These are phyloP conservation scores for Noctua fimbriata DNA, from an alignment of 2,888 invertebrate species.

Conservation along the genomic window DNA sequence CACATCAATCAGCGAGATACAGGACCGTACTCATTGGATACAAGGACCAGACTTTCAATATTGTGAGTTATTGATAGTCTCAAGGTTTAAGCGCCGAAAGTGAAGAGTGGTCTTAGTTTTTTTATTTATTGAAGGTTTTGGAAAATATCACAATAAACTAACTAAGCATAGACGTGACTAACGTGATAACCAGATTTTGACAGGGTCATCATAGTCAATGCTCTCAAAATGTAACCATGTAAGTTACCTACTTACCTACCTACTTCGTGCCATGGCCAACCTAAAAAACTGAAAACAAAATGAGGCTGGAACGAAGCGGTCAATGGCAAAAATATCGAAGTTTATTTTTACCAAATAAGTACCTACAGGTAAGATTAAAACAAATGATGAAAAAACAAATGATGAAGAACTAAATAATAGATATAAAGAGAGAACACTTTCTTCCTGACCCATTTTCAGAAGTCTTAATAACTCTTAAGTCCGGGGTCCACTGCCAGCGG, in stretches of 20 bases:
- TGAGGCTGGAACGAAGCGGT: neutral
- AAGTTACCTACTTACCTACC: neutral
- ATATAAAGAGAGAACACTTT: constrained; percentile 4
- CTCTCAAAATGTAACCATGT: neutral
- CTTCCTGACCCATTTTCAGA: constrained; percentile 32
- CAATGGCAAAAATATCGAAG: neutral
- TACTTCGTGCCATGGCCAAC: too few relatives aligned
- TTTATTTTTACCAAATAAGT: neutral
- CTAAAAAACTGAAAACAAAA: neutral
- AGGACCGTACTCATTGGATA: constrained; percentile 41
- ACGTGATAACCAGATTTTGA: neutral
- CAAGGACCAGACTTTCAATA: constrained; percentile 38
- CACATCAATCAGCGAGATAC: constrained; percentile 60
- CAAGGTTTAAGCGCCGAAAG: neutral
- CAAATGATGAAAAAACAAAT: neutral
- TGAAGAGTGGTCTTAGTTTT: neutral
- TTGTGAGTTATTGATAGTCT: constrained; percentile 37
- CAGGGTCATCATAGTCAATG: neutral
- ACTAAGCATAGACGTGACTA: neutral
- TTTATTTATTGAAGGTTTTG: neutral
- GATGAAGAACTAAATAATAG: constrained; percentile 9
- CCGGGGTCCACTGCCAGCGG: neutral
- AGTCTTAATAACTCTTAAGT: constrained; percentile 6
- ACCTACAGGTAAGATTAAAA: neutral
- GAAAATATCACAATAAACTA: neutral